Evolutionary conservation across 2,797 vertebrate genomes (phyloP).

Genomic region (Hirundo rustica): DNA sequence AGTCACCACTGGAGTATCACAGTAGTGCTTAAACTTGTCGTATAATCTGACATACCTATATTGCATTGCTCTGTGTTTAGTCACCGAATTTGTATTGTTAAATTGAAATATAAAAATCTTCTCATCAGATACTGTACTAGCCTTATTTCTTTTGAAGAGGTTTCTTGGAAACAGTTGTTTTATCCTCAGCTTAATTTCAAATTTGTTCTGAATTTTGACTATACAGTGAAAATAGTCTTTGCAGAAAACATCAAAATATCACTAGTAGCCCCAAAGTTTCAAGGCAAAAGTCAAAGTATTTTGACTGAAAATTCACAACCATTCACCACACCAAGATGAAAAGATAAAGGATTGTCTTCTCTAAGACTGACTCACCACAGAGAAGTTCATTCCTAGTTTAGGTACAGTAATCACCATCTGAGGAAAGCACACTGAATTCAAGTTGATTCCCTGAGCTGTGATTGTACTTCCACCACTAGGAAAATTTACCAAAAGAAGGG

Average conservation of each 20-base stretch:
- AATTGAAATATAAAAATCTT: not conserved
- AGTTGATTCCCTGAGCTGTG: slow-evolving; percentile 88
- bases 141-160: not conserved
- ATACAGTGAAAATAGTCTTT: not conserved
- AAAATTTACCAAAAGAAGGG: slow-evolving; percentile 14
- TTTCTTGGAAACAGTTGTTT: not conserved
- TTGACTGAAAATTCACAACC: not conserved
- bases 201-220: not conserved
- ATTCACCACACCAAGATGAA: not conserved
- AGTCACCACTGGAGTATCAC: not conserved
- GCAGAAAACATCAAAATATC: not conserved
- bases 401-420: slow-evolving; percentile 89
- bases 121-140: not conserved
- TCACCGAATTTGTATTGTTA: not conserved
- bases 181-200: not conserved
- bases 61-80: not conserved
- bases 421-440: slow-evolving; percentile 89
- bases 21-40: not conserved
- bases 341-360: slow-evolving; percentile 1
- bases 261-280: not conserved
- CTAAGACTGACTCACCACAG: slow-evolving; percentile 86
- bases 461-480: slow-evolving; percentile 95
- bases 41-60: not conserved
- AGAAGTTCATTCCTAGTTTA: slow-evolving; percentile 84
- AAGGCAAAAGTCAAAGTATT: slow-evolving; percentile 26